phyloP scores from a whole-genome alignment of 1,140 invertebrate genomes.

The Bathynomus jamesi region DNA sequence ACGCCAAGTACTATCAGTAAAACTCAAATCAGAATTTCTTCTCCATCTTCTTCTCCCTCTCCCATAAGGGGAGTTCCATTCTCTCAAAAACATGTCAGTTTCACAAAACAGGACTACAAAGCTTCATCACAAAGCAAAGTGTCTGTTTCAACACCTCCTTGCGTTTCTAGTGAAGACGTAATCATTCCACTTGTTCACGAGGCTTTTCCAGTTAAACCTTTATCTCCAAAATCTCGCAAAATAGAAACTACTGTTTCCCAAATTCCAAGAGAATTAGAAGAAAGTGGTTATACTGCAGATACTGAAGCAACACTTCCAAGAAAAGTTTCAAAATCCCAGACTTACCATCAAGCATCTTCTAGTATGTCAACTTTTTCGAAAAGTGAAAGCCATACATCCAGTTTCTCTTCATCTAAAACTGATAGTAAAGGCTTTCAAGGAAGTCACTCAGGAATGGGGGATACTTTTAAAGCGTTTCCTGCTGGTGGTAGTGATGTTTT shows the following conservation, averaged over 20 bases:
- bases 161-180: conserved; percentile 4
- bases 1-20: no score
- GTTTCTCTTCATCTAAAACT: conserved; percentile 22
- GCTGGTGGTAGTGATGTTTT: neutral
- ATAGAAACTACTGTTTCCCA: conserved; percentile 39
- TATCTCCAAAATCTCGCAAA: conserved; percentile 52
- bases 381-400: conserved; percentile 26
- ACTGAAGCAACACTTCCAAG: conserved; percentile 40
- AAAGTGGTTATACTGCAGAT: conserved; percentile 63
- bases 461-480: neutral
- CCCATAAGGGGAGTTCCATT: neutral
- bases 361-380: conserved; percentile 22
- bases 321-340: conserved; percentile 16
- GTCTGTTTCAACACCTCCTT: conserved; percentile 3
- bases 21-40: no score
- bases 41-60: neutral
- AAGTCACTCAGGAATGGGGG: neutral
- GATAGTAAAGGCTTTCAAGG: conserved; percentile 18
- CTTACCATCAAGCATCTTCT: conserved; percentile 7
- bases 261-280: conserved; percentile 43
- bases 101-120: neutral
- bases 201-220: conserved; percentile 44
- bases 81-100: neutral
- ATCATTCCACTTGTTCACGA: conserved; percentile 11
- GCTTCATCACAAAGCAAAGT: neutral